phyloP scores from a whole-genome alignment of 2,888 invertebrate genomes.

The Amphipyra tragopoginis region DNA sequence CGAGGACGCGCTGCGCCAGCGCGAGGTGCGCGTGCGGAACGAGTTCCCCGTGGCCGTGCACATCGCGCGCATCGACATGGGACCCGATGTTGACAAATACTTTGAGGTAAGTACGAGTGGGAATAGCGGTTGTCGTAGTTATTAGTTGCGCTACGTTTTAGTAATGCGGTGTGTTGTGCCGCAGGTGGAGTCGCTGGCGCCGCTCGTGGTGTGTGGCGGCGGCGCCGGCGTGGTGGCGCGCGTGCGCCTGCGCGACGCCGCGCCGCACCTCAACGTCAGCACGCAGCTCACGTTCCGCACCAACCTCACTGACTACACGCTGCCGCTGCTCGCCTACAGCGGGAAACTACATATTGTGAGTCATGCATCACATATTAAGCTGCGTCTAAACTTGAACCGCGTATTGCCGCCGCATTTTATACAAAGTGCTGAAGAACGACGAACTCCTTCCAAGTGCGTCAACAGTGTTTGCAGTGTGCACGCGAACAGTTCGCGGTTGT shows the following conservation, averaged over 20 bases:
- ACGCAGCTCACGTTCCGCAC: slow-evolving; percentile 78
- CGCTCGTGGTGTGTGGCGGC: slow-evolving; percentile 59
- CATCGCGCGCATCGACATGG: slow-evolving; percentile 63
- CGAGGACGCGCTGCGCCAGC: slow-evolving; percentile 58
- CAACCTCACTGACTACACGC: slow-evolving; percentile 82
- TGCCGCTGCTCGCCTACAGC: slow-evolving; percentile 84
- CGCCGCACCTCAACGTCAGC: slow-evolving; percentile 34
- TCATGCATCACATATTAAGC: slow-evolving; percentile 18
- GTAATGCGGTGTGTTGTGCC: not conserved
- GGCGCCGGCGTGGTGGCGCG: slow-evolving; percentile 49
- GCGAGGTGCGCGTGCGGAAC: slow-evolving; percentile 72
- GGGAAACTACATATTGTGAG: slow-evolving; percentile 79
- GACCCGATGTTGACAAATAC: slow-evolving; percentile 59
- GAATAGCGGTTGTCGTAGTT: too few relatives aligned
- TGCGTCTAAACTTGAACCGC: too few relatives aligned
- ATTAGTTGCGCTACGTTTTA: too few relatives aligned
- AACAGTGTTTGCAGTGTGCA: too few relatives aligned
- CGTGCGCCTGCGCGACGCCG: slow-evolving; percentile 28
- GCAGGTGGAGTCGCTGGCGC: slow-evolving; percentile 43
- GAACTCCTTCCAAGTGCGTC: too few relatives aligned
- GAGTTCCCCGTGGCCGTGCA: slow-evolving; percentile 71
- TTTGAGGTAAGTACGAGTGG: slow-evolving; percentile 69
- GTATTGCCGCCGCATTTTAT: too few relatives aligned
- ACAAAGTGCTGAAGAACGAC: too few relatives aligned
- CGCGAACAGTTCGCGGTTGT: too few relatives aligned